A percentile compares a stretch with the other conserved stretches of the same genome.
Conservation (phyloP, 1,140 invertebrate species). For the Semibalanus balanoides region DNA sequence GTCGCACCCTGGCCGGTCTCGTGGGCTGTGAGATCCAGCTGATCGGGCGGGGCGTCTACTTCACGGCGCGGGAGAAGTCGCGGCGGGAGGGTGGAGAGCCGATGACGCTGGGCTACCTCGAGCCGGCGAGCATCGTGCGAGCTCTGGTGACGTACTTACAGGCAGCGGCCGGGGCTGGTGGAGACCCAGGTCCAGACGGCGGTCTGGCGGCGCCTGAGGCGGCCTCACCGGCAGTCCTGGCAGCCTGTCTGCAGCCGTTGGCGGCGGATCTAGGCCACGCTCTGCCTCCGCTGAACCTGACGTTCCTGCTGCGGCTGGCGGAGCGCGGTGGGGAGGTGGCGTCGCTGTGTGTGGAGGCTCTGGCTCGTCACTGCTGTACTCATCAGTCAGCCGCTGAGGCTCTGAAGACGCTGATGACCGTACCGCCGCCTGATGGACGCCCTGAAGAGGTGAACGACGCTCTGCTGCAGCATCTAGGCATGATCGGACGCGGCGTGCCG, state of each 20-base stretch:
- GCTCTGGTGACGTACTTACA: background rate
- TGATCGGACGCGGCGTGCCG: constrained; percentile 20
- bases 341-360: background rate
- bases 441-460: constrained; percentile 18
- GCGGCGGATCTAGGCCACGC: background rate
- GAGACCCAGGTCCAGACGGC: no score
- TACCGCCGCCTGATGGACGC: constrained; percentile 10
- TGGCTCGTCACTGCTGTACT: background rate
- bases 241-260: background rate
- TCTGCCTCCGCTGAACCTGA: background rate
- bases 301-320: background rate
- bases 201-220: no score
- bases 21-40: background rate
- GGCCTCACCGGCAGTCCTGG: no score
- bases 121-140: background rate
- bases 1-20: background rate
- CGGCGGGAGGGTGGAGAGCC: background rate
- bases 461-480: constrained; percentile 17
- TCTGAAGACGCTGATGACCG: background rate
- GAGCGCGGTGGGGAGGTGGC: background rate
- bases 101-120: background rate
- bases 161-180: background rate
- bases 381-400: background rate
- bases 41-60: background rate
- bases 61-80: background rate